Conservation (phyloP, 2,888 invertebrate genomes). For the Acanthosepion esculentum region DNA sequence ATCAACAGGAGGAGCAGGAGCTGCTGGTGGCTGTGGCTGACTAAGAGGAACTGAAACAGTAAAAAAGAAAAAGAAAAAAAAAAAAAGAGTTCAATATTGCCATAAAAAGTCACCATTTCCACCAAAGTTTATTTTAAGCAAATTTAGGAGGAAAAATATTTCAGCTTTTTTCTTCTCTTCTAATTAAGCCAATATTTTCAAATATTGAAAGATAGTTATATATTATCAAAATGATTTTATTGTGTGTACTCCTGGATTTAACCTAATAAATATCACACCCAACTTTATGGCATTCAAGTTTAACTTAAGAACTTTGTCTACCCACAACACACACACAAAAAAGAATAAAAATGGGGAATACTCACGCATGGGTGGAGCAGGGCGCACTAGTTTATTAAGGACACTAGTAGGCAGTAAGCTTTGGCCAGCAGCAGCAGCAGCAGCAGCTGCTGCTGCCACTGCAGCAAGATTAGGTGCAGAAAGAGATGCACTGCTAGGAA, state of each 20-base stretch:
- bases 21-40: conserved; percentile 48
- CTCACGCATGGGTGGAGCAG: conserved; percentile 36
- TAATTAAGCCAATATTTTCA: no score
- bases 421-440: neutral
- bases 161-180: no score
- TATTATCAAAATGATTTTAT: no score
- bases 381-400: neutral
- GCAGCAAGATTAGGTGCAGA: conserved; percentile 24
- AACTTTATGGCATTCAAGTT: neutral
- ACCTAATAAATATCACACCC: no score
- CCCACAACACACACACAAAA: neutral
- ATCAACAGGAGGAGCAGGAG: conserved; percentile 76
- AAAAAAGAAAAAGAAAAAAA: no score
- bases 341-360: neutral
- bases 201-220: no score
- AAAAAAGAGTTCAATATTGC: no score
- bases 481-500: conserved; percentile 6
- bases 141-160: no score
- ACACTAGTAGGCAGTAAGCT: neutral
- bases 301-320: neutral
- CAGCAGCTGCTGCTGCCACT: neutral
- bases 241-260: no score
- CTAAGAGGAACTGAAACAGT: neutral
- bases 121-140: no score
- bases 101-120: no score